Evolutionary conservation across 2,888 invertebrate genomes (phyloP), one percentile per base, ranked within the genome.

Genomic region (Cotesia congregata): DNA sequence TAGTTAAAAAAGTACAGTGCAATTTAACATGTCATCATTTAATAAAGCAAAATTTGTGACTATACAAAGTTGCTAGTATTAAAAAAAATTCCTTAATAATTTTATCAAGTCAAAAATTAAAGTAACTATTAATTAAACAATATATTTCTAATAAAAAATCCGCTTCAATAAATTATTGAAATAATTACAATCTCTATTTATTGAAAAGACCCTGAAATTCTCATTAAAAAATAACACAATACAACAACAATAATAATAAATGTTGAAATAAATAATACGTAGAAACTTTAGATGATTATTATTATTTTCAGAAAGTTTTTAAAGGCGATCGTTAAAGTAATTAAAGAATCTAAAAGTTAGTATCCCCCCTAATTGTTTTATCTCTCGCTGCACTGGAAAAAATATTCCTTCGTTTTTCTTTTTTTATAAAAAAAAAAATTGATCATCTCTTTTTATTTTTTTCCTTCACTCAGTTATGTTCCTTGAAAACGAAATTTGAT

Each of bases 321-420:
- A 59, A 71, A 69, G 15, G 2, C 64, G 30, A 17, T 76, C 61
- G 38, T 71, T 78, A 65, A 71, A 72, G 75, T 78, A 70, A 78
- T 78, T 73, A 78, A 72, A 76, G 69, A 64, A 50, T 40, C 39
- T 39, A 59, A 62, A 74, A 71, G 67, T 50, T 60, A 67, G 65
- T 39, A 38, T 50, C 50, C 59, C 20, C 15, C 20, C 59, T 71
- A 78, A 78, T 75, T 78, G 73, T 65, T 74, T 74, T 74, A 78
- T 76, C 78, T 76, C 67, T 72, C 75, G 64, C 39, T 64, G 59
- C 30, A 40, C 20, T 9, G 20, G 20, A 72, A 62, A 15, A 40
- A 72, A 72, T 20, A 60, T 61, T 20, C 4, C 30, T 20, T 6
- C 12, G 5, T 61, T 15, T n/a, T 50, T 39, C 5, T 15, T n/a